A percentile compares a stretch with the other conserved stretches of the same genome.
phyloP scores from a whole-genome alignment of 2,113 vertebrate species.

The Albula goreensis region DNA sequence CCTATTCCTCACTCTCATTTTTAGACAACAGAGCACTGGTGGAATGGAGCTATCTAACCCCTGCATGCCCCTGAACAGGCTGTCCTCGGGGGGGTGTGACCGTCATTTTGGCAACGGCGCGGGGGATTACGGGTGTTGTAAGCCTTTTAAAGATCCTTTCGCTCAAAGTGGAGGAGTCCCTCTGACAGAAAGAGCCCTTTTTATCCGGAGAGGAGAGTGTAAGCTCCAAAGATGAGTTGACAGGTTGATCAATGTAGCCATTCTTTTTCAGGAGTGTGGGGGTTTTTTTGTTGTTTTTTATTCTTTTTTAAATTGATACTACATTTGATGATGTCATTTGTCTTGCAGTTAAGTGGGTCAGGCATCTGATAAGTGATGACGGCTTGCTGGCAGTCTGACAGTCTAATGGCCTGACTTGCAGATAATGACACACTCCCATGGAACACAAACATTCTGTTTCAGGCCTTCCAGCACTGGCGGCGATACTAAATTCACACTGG shows the following conservation, averaged over 20 bases:
- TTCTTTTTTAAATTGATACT: not conserved
- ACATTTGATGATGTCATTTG: not conserved
- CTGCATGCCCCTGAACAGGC: not conserved
- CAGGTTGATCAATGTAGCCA: not conserved
- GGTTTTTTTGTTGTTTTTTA: no score
- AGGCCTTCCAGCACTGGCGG: not conserved
- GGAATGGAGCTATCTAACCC: not conserved
- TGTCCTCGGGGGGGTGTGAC: not conserved
- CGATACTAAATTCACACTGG: not conserved
- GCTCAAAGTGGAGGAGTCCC: not conserved
- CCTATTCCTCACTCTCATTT: not conserved
- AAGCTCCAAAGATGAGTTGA: not conserved
- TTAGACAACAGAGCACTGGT: not conserved
- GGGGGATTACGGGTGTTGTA: not conserved
- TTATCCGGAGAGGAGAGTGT: not conserved
- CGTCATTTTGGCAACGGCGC: not conserved
- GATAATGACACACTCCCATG: not conserved
- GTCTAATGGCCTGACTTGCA: not conserved
- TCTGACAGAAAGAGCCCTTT: not conserved
- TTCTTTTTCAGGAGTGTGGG: not conserved
- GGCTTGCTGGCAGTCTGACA: slow-evolving; percentile 6
- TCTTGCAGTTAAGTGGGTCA: not conserved
- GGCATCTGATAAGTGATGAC: not conserved
- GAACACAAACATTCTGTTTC: not conserved
- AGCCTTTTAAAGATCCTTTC: not conserved